Conservation (phyloP, 2,797 vertebrate genomes). For the Simalia tracyae region DNA sequence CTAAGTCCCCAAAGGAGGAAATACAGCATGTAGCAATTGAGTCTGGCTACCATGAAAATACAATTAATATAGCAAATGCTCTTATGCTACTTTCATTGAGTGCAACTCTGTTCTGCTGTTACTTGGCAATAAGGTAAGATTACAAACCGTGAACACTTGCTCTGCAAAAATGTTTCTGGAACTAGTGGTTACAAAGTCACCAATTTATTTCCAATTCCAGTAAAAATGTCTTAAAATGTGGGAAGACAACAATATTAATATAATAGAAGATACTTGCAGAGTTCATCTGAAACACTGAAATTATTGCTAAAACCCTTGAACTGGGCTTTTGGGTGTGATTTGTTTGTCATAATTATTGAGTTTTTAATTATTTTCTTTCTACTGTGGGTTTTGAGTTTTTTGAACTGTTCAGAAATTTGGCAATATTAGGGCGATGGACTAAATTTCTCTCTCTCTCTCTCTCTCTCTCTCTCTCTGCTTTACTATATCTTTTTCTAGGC, state of each 20-base stretch:
- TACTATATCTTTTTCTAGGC: not conserved
- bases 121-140: conserved; percentile 63
- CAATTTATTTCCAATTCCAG: conserved; percentile 46
- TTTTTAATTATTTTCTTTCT: not conserved
- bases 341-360: not conserved
- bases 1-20: conserved; percentile 4
- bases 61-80: conserved; percentile 61
- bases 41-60: conserved; percentile 41
- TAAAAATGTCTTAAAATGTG: conserved; percentile 13
- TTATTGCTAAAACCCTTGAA: conserved; percentile 5
- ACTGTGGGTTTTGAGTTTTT: not conserved
- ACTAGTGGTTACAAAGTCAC: conserved; percentile 38
- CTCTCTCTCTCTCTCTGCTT: not conserved
- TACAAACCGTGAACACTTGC: conserved; percentile 60
- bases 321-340: not conserved
- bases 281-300: not conserved
- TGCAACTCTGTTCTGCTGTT: conserved; percentile 54
- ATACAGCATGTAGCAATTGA: conserved; percentile 38
- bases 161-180: conserved; percentile 52
- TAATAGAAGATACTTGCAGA: not conserved
- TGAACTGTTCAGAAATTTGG: not conserved
- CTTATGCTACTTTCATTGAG: conserved; percentile 57
- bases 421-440: not conserved
- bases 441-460: not conserved
- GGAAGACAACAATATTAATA: conserved; percentile 17